Conservation (phyloP, 2,113 vertebrate species). For the Cavia aperea region DNA sequence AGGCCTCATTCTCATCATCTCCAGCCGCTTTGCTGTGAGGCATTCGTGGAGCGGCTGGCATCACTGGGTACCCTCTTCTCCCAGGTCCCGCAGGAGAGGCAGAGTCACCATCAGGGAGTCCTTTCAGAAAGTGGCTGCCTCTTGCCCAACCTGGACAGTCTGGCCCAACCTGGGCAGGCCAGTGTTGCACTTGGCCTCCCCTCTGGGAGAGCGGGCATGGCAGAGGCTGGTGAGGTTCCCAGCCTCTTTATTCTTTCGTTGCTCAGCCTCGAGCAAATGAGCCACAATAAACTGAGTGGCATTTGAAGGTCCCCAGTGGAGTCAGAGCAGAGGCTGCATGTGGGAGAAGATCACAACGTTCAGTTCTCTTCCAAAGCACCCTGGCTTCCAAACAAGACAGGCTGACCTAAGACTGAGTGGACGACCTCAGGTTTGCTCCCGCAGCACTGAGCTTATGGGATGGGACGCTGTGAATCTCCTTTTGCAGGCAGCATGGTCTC, state of each 20-base stretch:
- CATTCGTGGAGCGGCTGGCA: background rate
- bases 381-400: background rate
- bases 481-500: background rate
- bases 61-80: background rate
- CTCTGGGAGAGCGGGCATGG: background rate
- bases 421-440: background rate
- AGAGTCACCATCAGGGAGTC: background rate
- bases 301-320: slow-evolving; percentile 1
- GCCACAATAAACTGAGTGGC: background rate
- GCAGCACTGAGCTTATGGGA: background rate
- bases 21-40: background rate
- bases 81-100: background rate
- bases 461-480: background rate
- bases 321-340: background rate
- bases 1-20: background rate
- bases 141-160: background rate
- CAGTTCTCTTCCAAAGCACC: background rate
- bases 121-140: background rate
- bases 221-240: background rate
- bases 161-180: background rate
- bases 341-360: slow-evolving; percentile 14
- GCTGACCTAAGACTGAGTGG: background rate
- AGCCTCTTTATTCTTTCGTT: slow-evolving; percentile 19
- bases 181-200: background rate
- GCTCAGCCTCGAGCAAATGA: slow-evolving; percentile 38